These are phyloP conservation scores for Rhagophthalmus giganteus DNA, from an alignment of 2,888 invertebrate species.

Conservation along the genomic window DNA sequence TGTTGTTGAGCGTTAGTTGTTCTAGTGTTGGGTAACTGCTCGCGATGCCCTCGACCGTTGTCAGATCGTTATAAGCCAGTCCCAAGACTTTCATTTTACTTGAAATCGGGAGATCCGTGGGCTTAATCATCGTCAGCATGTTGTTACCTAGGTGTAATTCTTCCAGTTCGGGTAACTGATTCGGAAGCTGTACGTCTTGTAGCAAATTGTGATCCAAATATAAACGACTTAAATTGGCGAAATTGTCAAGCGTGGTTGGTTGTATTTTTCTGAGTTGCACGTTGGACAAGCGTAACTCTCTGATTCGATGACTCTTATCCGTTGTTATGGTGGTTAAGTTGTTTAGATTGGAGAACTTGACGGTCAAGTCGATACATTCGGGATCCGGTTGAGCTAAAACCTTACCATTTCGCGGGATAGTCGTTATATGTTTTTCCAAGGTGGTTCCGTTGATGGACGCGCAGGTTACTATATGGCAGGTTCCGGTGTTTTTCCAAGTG, in stretches of 20 bases:
- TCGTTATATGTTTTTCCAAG: neutral
- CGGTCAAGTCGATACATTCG: neutral
- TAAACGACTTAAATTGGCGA: neutral
- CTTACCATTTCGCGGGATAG: neutral
- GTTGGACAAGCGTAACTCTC: neutral
- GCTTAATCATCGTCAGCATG: conserved; percentile 35
- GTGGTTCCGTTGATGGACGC: neutral
- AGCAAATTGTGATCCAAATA: conserved; percentile 29
- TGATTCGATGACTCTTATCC: neutral
- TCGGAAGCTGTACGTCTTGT: conserved; percentile 46
- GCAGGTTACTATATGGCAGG: neutral
- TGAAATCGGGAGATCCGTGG: neutral
- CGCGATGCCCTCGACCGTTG: neutral
- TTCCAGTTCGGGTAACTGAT: conserved; percentile 38
- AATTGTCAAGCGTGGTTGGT: neutral
- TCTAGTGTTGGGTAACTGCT: neutral
- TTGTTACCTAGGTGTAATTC: conserved; percentile 41
- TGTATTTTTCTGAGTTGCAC: neutral
- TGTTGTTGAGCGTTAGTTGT: conserved; percentile 40
- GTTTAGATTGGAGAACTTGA: neutral
- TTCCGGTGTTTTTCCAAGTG: neutral
- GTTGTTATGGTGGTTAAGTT: neutral
- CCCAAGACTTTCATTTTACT: neutral
- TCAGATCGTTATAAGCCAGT: neutral
- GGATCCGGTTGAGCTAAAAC: neutral